Evolutionary conservation across 37 sponge, comb jelly and placozoan species (phyloP).

Genomic region (Agelas oroides): DNA sequence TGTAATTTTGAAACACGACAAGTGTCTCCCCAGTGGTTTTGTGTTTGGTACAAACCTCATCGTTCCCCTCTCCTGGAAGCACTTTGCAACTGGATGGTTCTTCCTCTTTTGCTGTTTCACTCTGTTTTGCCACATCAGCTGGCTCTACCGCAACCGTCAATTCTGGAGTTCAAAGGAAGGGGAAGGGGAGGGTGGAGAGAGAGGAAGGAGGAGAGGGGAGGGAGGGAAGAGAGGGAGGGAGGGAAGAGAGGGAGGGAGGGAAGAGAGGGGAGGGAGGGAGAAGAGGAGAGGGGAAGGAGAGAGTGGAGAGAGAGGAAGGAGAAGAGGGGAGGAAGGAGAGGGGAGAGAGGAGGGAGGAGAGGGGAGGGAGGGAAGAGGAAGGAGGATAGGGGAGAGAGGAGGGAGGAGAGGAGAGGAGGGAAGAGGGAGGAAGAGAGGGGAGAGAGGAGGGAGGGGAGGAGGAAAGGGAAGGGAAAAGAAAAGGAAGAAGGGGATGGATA

Average conservation of each 20-base stretch:
- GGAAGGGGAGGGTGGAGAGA: too few species aligned
- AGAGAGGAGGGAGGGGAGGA: background rate
- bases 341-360: background rate
- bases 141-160: background rate
- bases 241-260: background rate
- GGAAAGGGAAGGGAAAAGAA: background rate
- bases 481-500: slow-evolving; percentile 6
- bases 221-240: background rate
- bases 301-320: background rate
- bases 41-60: slow-evolving; percentile 28
- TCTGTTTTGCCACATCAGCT: background rate
- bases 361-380: too few species aligned
- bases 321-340: background rate
- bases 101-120: slow-evolving; percentile 22
- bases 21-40: too few species aligned
- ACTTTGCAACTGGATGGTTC: slow-evolving; percentile 52
- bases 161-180: too few species aligned
- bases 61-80: slow-evolving; percentile 52
- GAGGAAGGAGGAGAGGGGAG: background rate
- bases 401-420: too few species aligned
- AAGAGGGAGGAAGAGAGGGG: background rate
- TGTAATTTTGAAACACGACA: too few species aligned
- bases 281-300: too few species aligned
- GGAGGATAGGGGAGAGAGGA: too few species aligned
- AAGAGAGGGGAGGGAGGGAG: background rate